Conservation (phyloP, 2,888 invertebrate genomes). For the Mechanitis messenoides region DNA sequence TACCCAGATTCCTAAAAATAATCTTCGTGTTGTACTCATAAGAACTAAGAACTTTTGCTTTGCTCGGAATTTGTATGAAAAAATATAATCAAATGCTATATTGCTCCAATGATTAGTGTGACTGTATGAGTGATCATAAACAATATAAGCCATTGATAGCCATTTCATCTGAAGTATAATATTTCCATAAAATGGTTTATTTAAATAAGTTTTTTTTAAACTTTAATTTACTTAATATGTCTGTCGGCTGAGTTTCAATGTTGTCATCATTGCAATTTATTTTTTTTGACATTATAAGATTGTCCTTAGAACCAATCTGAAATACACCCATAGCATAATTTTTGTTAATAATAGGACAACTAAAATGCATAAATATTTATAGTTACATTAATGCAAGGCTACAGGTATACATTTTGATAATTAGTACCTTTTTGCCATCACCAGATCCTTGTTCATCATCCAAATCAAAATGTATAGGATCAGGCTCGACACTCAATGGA, state of each 20-base stretch:
- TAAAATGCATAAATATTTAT: too few relatives aligned
- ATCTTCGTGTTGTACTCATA: too few relatives aligned
- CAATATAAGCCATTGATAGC: too few relatives aligned
- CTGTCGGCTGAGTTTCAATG: conserved; percentile 78
- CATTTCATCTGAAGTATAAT: too few relatives aligned
- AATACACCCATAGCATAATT: conserved; percentile 11
- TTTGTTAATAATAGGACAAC: not conserved
- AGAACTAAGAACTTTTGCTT: too few relatives aligned
- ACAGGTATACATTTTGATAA: not conserved
- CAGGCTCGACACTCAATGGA: conserved; percentile 85
- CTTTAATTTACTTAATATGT: conserved; percentile 43
- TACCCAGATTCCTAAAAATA: too few relatives aligned
- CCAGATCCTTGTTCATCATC: conserved; percentile 64
- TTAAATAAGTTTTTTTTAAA: too few relatives aligned
- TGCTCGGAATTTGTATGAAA: too few relatives aligned
- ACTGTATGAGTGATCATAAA: too few relatives aligned
- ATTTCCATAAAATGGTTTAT: too few relatives aligned
- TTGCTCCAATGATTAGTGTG: too few relatives aligned
- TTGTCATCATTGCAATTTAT: conserved; percentile 79
- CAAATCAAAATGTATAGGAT: conserved; percentile 77
- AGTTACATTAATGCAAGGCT: not conserved
- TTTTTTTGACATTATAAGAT: conserved; percentile 69
- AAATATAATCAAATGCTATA: too few relatives aligned
- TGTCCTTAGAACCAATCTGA: conserved; percentile 78
- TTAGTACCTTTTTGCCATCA: conserved; percentile 58